Base-by-base conservation (phyloP, 2,797 vertebrate species). In the Cynopterus sphinx region DNA sequence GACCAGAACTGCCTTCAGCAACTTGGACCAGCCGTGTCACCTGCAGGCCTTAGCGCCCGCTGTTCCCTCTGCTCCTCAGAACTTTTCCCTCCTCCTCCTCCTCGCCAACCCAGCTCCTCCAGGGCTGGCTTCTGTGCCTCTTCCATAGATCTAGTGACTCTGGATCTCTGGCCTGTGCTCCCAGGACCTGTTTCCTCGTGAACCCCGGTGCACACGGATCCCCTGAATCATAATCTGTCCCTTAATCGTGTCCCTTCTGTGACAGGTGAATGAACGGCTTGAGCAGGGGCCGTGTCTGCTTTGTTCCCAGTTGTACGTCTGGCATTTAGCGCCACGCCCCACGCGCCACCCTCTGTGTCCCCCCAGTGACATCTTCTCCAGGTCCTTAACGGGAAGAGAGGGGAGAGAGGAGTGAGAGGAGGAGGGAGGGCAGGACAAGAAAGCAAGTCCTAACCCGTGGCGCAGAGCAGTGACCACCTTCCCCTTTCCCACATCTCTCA, bases 401-500 rank as follows among this genome's bases (percentile, higher is more conserved):
- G 61, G 41, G 59, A 28, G 24, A 22, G 53, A 71, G 53, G n/a
- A 49, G 21, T 24, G 26, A 7, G 21, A 84, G 82, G 77, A 82
- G 77, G 59, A 78, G 75, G 82, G 46, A 33, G 43, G 74, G 75
- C 33, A 46, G 46, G 63, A 91, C 95, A 63, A 94, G 78, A 91
- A 78, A 96, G 87, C 81, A 51, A 71, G 77, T 28, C 36, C 49
- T 67, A 55, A 95, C 90, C 97, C 73, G n/a, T 36, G 96, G 96
- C 95, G 78, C 95, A 87, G 97, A 98, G 98, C 97, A 98, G 97
- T 59, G 91, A 96, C 65, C 39, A 55, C 97, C 92, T 94, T 94
- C 84, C 87, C 86, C 95, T 96, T 97, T 97, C 92, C 94, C 96
- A 95, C 97, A 88, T 97, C 97, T 98, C 97, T 98, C 96, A 94